Conservation (phyloP, 2,113 vertebrate species). For the Pampusana beccarii region DNA sequence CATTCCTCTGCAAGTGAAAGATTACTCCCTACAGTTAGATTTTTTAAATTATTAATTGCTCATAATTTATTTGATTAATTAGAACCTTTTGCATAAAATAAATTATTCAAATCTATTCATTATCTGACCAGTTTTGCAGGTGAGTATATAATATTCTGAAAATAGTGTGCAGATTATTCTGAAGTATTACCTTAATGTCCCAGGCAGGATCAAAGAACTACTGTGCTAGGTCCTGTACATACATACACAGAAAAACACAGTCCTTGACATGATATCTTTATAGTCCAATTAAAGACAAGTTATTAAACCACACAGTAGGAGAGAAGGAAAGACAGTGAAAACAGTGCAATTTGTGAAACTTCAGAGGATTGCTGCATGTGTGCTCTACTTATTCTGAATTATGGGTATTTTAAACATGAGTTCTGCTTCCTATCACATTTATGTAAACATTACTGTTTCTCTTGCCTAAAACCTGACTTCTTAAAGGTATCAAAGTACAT, state of each 20-base stretch:
- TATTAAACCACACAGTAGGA: slow-evolving; percentile 23
- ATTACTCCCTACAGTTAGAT: background rate
- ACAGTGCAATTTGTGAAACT: slow-evolving; percentile 22
- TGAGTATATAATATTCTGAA: background rate
- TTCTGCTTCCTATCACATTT: background rate
- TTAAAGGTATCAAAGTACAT: background rate
- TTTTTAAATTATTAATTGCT: slow-evolving; percentile 56
- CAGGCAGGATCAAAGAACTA: background rate
- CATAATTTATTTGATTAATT: slow-evolving; percentile 57
- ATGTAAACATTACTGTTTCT: background rate
- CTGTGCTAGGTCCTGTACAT: background rate
- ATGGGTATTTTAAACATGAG: background rate
- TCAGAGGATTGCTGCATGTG: background rate
- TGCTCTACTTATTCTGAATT: slow-evolving; percentile 43
- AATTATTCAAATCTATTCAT: slow-evolving; percentile 54
- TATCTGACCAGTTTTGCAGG: slow-evolving; percentile 15
- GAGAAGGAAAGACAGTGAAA: background rate
- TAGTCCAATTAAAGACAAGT: slow-evolving; percentile 26
- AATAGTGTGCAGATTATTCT: background rate
- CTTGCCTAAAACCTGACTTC: background rate
- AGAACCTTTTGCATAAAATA: slow-evolving; percentile 39
- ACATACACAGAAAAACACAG: background rate
- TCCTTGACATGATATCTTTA: background rate
- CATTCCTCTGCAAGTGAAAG: background rate
- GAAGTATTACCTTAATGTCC: background rate